A percentile compares a stretch with the other conserved stretches of the same genome.
Evolutionary conservation across 2,113 vertebrate genomes (phyloP).

Genomic region (Acinonyx jubatus): DNA sequence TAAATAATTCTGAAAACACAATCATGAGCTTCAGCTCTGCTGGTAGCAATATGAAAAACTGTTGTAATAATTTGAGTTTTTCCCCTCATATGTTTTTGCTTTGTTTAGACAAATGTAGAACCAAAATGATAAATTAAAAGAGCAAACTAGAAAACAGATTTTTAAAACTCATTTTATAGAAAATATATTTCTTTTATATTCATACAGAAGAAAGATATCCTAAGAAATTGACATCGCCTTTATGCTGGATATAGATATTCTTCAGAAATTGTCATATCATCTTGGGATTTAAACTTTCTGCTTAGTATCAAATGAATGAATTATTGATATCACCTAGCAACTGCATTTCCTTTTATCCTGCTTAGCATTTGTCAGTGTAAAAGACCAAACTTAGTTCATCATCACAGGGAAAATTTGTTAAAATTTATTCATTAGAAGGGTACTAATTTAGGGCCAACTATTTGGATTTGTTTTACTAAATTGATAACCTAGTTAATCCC

Average conservation of each 20-base stretch:
- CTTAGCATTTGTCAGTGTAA: neutral
- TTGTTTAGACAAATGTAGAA: neutral
- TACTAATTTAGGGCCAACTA: neutral
- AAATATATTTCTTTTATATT: conserved; percentile 5
- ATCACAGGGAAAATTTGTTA: neutral
- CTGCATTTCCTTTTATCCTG: neutral
- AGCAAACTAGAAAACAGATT: neutral
- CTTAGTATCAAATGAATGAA: neutral
- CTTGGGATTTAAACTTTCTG: conserved; percentile 28
- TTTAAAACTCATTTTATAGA: neutral
- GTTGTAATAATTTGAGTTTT: neutral
- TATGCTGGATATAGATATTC: neutral
- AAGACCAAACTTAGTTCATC: neutral
- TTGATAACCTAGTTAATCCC: neutral
- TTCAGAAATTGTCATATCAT: neutral
- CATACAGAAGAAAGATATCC: neutral
- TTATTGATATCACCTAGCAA: neutral
- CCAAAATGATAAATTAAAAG: neutral
- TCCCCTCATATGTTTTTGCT: neutral
- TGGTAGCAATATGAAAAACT: neutral
- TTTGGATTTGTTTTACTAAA: neutral
- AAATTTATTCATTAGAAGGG: neutral
- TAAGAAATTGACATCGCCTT: neutral
- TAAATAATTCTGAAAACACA: neutral
- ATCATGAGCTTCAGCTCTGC: neutral